phyloP scores from a whole-genome alignment of 30 jellyfish, hydroid and myxozoan species.

The Aurelia aurita complex sp. Pacific region DNA sequence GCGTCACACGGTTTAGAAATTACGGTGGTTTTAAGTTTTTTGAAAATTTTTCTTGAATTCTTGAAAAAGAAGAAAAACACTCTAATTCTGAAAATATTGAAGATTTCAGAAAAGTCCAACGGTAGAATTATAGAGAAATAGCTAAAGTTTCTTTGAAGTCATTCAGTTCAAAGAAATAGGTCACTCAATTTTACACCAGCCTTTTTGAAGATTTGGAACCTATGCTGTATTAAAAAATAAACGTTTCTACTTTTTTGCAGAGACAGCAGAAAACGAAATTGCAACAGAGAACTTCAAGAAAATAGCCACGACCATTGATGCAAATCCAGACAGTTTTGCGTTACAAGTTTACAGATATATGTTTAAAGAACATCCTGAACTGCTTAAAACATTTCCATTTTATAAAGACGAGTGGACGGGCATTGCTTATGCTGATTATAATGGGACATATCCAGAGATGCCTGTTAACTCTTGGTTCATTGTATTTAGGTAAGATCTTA shows the following conservation, averaged over 20 bases:
- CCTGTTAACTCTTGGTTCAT: slow-evolving; percentile 83
- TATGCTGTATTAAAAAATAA: no score
- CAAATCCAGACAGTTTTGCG: slow-evolving; percentile 66
- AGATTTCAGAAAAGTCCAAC: no score
- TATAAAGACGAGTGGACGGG: slow-evolving; percentile 80
- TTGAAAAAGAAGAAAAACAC: no score
- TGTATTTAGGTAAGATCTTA: slow-evolving; percentile 63
- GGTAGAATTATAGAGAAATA: no score
- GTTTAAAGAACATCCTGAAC: slow-evolving; percentile 66
- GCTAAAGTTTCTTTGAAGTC: no score
- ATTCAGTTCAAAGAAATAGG: no score
- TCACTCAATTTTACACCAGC: no score
- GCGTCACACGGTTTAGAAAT: no score
- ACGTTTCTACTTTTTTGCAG: slow-evolving; percentile 2
- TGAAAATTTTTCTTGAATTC: no score
- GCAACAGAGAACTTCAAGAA: slow-evolving; percentile 49
- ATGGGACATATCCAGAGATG: slow-evolving; percentile 87
- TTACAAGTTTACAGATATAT: slow-evolving; percentile 66
- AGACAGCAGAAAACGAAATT: slow-evolving; percentile 50
- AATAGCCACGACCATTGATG: slow-evolving; percentile 36
- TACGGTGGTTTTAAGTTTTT: no score
- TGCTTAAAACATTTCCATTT: slow-evolving; percentile 69
- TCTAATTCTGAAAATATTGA: no score
- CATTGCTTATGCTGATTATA: slow-evolving; percentile 83
- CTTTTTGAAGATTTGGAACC: no score